These are phyloP conservation scores for Urechis unicinctus DNA, from an alignment of 2,888 invertebrate species.

Conservation along the genomic window DNA sequence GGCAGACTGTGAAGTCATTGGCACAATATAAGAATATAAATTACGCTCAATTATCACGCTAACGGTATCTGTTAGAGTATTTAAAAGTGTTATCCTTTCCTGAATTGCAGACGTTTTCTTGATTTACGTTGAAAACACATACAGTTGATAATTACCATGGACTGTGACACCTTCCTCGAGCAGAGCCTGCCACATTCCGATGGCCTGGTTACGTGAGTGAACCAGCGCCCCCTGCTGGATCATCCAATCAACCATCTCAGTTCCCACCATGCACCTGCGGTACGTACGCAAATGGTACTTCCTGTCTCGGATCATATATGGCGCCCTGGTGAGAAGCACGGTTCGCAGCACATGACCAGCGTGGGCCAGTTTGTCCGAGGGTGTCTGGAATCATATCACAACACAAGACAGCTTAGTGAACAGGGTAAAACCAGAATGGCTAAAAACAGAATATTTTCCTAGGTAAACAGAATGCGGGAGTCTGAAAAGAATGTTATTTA, in stretches of 20 bases:
- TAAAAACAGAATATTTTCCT: too few species aligned
- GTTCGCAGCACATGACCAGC: conserved; percentile 67
- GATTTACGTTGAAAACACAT: too few species aligned
- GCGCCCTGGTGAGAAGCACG: conserved; percentile 59
- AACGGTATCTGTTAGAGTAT: too few species aligned
- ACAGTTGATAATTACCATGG: too few species aligned
- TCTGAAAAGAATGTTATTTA: too few species aligned
- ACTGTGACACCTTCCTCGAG: conserved; percentile 72
- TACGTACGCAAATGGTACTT: conserved; percentile 61
- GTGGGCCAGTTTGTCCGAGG: conserved; percentile 62
- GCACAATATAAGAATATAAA: too few species aligned
- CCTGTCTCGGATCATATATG: conserved; percentile 61
- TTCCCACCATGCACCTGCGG: conserved; percentile 64
- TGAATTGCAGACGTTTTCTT: too few species aligned
- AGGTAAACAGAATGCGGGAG: too few species aligned
- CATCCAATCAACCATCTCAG: conserved; percentile 76
- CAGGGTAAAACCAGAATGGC: not conserved
- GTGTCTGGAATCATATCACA: too few species aligned
- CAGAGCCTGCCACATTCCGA: conserved; percentile 77
- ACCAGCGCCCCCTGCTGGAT: conserved; percentile 59
- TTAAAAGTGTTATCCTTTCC: too few species aligned
- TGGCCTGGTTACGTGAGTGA: conserved; percentile 64
- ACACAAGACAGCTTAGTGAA: not conserved
- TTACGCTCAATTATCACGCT: not conserved
- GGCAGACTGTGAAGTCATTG: conserved; percentile 65